Conservation (phyloP, 2,888 invertebrate species). For the Epinotia brunnichana region DNA sequence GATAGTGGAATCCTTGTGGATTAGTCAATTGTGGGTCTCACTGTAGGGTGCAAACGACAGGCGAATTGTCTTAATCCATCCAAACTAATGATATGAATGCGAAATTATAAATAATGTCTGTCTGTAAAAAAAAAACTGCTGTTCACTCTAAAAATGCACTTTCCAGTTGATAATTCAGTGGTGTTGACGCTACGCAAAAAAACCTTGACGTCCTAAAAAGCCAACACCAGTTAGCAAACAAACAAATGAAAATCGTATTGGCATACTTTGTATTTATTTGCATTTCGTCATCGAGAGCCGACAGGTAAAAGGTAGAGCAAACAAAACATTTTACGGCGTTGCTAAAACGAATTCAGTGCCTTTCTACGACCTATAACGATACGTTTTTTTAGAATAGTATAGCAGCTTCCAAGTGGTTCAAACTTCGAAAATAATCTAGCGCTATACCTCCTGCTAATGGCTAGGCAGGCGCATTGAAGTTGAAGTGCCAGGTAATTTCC, state of each 20-base stretch:
- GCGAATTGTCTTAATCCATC: too few relatives aligned
- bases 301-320: slow-evolving; percentile 23
- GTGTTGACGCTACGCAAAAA: too few relatives aligned
- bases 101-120: too few relatives aligned
- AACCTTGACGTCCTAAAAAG: background rate
- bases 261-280: slow-evolving; percentile 28
- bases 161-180: too few relatives aligned
- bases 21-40: slow-evolving; percentile 58
- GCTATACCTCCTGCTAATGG: too few relatives aligned
- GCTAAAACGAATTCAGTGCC: background rate
- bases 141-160: too few relatives aligned
- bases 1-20: slow-evolving; percentile 54
- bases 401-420: background rate
- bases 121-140: too few relatives aligned
- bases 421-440: too few relatives aligned
- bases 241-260: slow-evolving; percentile 30
- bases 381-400: background rate
- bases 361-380: background rate
- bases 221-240: slow-evolving; percentile 9
- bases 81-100: too few relatives aligned
- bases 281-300: slow-evolving; percentile 3
- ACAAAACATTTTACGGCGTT: background rate
- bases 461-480: too few relatives aligned
- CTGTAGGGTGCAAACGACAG: background rate
- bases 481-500: too few relatives aligned